Conservation (phyloP, 2,797 vertebrate genomes). For the Sus cebifrons region DNA sequence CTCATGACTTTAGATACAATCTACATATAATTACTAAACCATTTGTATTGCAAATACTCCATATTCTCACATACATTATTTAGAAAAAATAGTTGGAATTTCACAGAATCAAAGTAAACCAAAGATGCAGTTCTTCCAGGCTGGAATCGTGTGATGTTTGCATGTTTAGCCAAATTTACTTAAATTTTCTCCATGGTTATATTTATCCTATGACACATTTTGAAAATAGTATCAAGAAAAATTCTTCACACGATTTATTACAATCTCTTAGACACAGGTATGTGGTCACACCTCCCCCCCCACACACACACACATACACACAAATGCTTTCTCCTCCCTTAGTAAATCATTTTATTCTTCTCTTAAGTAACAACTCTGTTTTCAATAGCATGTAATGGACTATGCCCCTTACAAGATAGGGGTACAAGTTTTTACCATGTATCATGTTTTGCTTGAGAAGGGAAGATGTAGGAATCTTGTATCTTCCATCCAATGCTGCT, state of each 20-base stretch:
- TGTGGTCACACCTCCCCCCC: too few relatives aligned
- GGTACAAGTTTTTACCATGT: background rate
- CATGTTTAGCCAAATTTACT: conserved; percentile 16
- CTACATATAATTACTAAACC: conserved; percentile 15
- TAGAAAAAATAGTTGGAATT: conserved; percentile 51
- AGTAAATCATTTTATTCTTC: background rate
- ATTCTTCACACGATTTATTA: background rate
- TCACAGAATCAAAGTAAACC: conserved; percentile 39
- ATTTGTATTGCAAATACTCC: background rate
- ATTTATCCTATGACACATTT: background rate
- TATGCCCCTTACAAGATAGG: background rate
- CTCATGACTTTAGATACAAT: conserved; percentile 51
- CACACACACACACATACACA: background rate
- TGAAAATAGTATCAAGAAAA: conserved; percentile 65
- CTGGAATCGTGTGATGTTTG: background rate
- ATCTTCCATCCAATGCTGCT: background rate
- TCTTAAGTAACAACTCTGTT: background rate
- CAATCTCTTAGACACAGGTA: background rate
- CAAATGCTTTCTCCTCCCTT: background rate
- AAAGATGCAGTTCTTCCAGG: conserved; percentile 30
- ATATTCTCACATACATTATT: conserved; percentile 17
- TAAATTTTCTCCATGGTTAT: background rate
- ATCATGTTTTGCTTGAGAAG: background rate
- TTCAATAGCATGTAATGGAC: background rate
- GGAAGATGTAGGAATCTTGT: background rate